A percentile compares a stretch with the other conserved stretches of the same genome.
These are phyloP conservation scores for Coremacera marginata DNA, from an alignment of 2,888 invertebrate genomes.

Conservation along the genomic window DNA sequence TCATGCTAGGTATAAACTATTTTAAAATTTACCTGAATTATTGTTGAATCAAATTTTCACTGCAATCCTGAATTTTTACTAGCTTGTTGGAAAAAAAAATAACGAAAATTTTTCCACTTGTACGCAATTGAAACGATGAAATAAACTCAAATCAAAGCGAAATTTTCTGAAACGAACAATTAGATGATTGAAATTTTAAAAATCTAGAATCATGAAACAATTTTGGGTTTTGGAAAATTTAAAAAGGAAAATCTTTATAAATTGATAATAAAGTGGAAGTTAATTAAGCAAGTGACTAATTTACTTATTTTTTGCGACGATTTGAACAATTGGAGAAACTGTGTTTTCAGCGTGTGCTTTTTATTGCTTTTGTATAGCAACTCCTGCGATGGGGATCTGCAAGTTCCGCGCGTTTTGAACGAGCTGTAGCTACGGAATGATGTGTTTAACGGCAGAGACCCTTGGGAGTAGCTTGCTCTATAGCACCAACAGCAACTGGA, in stretches of 20 bases:
- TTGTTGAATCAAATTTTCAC: not conserved
- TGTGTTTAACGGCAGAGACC: not conserved
- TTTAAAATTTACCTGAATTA: not conserved
- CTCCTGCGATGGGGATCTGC: not conserved
- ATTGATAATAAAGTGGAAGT: not conserved
- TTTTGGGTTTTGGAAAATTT: not conserved
- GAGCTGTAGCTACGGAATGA: conserved; percentile 18
- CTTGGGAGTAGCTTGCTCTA: not conserved
- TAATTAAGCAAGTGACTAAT: no score
- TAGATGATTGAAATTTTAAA: not conserved
- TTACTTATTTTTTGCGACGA: not conserved
- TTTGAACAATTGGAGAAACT: not conserved
- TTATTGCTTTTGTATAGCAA: not conserved
- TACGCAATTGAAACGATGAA: conserved; percentile 7
- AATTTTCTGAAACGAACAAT: not conserved
- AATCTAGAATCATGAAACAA: no score
- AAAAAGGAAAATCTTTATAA: not conserved
- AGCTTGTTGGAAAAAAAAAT: not conserved
- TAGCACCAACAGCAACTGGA: conserved; percentile 13
- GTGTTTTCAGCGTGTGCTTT: not conserved
- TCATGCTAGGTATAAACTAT: not conserved
- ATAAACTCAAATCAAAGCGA: conserved; percentile 4
- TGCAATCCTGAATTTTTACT: not conserved
- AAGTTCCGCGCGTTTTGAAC: conserved; percentile 29
- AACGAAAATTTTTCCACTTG: not conserved